phyloP scores from a whole-genome alignment of 2,797 vertebrate genomes.

The Chelon auratus region DNA sequence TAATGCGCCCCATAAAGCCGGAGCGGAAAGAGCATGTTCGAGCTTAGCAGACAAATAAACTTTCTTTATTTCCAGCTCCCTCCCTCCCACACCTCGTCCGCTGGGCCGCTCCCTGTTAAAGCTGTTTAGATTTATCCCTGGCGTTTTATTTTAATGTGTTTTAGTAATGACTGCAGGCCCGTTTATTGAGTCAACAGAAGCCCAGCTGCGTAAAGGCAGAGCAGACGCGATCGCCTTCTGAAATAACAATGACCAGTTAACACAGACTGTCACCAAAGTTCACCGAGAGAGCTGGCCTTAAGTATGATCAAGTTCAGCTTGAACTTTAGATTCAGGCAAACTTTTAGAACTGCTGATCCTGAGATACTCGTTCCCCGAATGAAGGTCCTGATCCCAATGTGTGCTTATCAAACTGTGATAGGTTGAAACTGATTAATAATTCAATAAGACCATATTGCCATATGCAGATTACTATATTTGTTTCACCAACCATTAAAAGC shows the following conservation, averaged over 20 bases:
- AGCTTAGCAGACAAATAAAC: constrained; percentile 43
- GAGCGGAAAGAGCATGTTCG: constrained; percentile 20
- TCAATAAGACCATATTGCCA: not conserved
- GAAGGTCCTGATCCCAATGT: not conserved
- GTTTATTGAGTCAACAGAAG: constrained; percentile 40
- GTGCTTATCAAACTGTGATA: not conserved
- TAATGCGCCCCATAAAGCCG: constrained; percentile 40
- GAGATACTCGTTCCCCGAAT: not conserved
- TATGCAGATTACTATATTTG: constrained; percentile 1
- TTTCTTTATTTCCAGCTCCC: constrained; percentile 29
- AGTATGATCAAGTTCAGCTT: constrained; percentile 17
- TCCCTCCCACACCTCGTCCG: constrained; percentile 2
- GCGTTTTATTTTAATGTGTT: constrained; percentile 61
- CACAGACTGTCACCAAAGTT: constrained; percentile 17
- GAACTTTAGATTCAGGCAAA: not conserved
- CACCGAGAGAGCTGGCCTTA: constrained; percentile 25
- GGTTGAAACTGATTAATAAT: not conserved
- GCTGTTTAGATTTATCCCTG: constrained; percentile 49
- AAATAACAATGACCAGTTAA: constrained; percentile 40
- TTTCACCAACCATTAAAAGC: not conserved
- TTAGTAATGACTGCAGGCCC: constrained; percentile 44
- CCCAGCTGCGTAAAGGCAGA: constrained; percentile 9
- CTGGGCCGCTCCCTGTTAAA: constrained; percentile 30
- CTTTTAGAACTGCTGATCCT: constrained; percentile 2
- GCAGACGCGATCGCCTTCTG: constrained; percentile 44